Conservation (phyloP, 92 coral and sea anemone species). For the Ricordea florida region DNA sequence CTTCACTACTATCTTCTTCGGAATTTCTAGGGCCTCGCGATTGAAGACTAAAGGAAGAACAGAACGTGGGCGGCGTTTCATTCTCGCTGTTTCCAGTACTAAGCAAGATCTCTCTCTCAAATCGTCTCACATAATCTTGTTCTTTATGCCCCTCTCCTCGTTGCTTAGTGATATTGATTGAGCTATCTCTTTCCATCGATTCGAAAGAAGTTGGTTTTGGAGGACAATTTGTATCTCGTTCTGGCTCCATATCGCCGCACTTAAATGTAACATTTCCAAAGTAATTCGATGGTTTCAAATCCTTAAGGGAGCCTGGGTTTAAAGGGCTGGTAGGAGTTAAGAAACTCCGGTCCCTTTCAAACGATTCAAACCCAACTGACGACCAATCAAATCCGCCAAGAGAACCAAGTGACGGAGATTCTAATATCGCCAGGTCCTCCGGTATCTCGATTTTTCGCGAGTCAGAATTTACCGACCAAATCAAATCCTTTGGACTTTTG, state of each 20-base stretch:
- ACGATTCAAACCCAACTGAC: background rate
- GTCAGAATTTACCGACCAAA: slow-evolving; percentile 8
- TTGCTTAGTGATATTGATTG: background rate
- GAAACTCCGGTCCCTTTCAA: background rate
- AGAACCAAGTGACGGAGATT: background rate
- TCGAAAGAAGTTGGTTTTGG: background rate
- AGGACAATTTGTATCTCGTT: slow-evolving; percentile 52
- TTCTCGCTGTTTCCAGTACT: slow-evolving; percentile 11
- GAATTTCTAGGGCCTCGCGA: background rate
- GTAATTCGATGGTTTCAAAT: slow-evolving; percentile 50
- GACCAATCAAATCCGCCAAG: background rate
- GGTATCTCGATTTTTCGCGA: slow-evolving; percentile 46
- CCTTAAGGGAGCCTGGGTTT: slow-evolving; percentile 57
- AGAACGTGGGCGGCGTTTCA: background rate
- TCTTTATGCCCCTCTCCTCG: no score
- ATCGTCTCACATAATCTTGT: slow-evolving; percentile 12
- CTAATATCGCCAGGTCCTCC: slow-evolving; percentile 55
- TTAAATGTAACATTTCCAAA: slow-evolving; percentile 42
- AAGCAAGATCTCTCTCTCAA: slow-evolving; percentile 25
- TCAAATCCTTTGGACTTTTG: slow-evolving; percentile 16
- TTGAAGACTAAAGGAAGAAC: background rate
- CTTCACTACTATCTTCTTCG: background rate
- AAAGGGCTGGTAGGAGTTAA: slow-evolving; percentile 31
- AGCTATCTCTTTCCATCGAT: background rate
- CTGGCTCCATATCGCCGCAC: slow-evolving; percentile 72